A percentile compares a stretch with the other conserved stretches of the same genome.
phyloP scores from a whole-genome alignment of 2,113 vertebrate species.

The Alces alces region DNA sequence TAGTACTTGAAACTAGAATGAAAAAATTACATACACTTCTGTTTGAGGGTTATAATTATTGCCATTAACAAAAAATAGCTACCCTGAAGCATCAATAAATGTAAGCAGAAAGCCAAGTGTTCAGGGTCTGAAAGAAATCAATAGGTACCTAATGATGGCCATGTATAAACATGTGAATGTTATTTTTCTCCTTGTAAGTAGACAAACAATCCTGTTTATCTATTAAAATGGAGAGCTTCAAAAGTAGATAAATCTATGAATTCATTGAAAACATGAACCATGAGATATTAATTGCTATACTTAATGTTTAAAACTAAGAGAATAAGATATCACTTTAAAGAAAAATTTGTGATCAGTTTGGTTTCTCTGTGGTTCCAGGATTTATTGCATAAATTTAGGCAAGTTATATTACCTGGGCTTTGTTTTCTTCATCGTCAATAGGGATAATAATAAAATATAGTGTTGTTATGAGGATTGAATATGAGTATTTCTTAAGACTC shows the following conservation, averaged over 20 bases:
- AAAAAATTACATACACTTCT: slow-evolving; percentile 13
- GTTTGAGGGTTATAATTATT: slow-evolving; percentile 40
- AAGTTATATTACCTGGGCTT: neutral
- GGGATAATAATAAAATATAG: neutral
- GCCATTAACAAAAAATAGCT: slow-evolving; percentile 22
- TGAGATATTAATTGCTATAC: neutral
- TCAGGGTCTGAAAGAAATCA: slow-evolving; percentile 35
- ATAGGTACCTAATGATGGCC: neutral
- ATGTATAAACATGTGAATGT: neutral
- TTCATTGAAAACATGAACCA: neutral
- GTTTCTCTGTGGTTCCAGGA: neutral
- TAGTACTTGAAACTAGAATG: neutral
- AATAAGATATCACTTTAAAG: neutral
- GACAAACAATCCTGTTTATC: neutral
- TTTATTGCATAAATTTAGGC: neutral
- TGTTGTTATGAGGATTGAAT: neutral
- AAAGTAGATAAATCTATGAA: neutral
- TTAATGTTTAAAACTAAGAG: neutral
- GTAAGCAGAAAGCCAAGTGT: neutral
- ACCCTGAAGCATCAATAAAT: slow-evolving; percentile 26
- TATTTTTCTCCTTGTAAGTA: neutral
- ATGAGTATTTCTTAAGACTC: neutral
- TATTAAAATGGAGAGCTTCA: neutral
- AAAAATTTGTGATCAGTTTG: neutral
- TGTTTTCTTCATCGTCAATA: neutral